Evolutionary conservation across 2,888 invertebrate species (phyloP), one percentile per base, ranked within the genome.

Genomic region (Lypha dubia): DNA sequence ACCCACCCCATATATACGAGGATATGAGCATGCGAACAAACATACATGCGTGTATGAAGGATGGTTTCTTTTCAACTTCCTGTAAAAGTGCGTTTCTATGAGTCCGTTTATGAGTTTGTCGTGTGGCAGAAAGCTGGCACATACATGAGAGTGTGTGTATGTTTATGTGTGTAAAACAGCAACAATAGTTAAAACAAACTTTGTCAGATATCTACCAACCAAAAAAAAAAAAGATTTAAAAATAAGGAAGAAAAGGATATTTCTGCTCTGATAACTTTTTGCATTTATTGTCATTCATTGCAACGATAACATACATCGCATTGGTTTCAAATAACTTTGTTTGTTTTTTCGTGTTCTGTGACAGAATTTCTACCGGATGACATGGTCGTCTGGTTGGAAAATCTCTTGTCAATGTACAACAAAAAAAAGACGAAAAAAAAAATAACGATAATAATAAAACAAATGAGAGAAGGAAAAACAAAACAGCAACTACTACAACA

Each of bases 211-310:
- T 5, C 11, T 11, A 15, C 15, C 49, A 32, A 51, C 35, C 53
- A 62, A 6, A n/a, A 15, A n/a, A 7, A 44, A 49, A 32, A 51
- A 35, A 62, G n/a, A n/a, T n/a, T n/a, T n/a, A n/a, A n/a, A n/a
- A n/a, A n/a, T n/a, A 62, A 35, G 17, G 4, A 68, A 15, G 44
- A 77, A 77, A 75, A 56, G 68, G 53, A 76, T 86, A 80, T 86
- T 86, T 86, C 84, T 86, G 86, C 86, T 86, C 86, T 84, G 86
- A 86, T 86, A 86, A 86, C 79, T 77, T 77, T 81, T 81, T 84
- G 81, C 84, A 84, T 76, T 86, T 86, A 81, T 86, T 86, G 80
- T 71, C 86, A 73, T 86, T 84, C 83, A 79, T 22, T 76, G 63
- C 77, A 86, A 62, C 75, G 58, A 75, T 70, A 56, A 70, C 60